Evolutionary conservation across 2,888 invertebrate species (phyloP).

Genomic region (Lamproptera curius): DNA sequence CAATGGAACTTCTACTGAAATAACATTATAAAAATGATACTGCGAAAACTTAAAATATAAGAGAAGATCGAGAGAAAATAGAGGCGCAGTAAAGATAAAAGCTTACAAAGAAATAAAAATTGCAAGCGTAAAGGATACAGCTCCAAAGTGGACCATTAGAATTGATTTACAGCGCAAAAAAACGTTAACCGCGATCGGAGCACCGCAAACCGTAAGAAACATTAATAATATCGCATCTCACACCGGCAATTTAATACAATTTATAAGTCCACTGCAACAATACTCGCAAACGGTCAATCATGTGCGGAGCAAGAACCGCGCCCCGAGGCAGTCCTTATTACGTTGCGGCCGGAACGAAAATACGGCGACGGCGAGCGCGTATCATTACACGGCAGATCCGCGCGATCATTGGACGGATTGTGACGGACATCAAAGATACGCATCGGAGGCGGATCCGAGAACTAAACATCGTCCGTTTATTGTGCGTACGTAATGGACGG

Average conservation of each 20-base stretch:
- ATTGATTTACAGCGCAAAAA: neutral
- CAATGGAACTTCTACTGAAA: neutral
- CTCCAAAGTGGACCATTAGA: too few relatives aligned
- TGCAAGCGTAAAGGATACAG: too few relatives aligned
- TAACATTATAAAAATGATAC: neutral
- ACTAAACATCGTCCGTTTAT: conserved; percentile 44
- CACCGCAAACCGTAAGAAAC: conserved; percentile 25
- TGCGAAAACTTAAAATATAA: neutral
- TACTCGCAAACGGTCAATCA: conserved; percentile 17
- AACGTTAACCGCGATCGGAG: conserved; percentile 16
- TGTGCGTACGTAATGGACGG: conserved; percentile 50
- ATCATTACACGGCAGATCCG: conserved; percentile 9
- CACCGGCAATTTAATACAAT: conserved; percentile 18
- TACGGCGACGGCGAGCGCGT: conserved; percentile 2
- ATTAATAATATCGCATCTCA: conserved; percentile 8
- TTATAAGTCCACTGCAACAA: conserved; percentile 18
- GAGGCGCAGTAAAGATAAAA: too few relatives aligned
- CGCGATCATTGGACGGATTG: conserved; percentile 6
- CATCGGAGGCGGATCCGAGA: conserved; percentile 3
- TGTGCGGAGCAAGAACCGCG: conserved; percentile 10
- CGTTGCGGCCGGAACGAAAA: conserved; percentile 11
- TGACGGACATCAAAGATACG: conserved; percentile 1
- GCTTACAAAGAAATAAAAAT: too few relatives aligned
- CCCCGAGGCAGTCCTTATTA: conserved; percentile 7
- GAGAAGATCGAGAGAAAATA: neutral